Evolutionary conservation across 2,888 invertebrate genomes (phyloP), one percentile per base, ranked within the genome.

Genomic region (Agrenia bidenticulata): DNA sequence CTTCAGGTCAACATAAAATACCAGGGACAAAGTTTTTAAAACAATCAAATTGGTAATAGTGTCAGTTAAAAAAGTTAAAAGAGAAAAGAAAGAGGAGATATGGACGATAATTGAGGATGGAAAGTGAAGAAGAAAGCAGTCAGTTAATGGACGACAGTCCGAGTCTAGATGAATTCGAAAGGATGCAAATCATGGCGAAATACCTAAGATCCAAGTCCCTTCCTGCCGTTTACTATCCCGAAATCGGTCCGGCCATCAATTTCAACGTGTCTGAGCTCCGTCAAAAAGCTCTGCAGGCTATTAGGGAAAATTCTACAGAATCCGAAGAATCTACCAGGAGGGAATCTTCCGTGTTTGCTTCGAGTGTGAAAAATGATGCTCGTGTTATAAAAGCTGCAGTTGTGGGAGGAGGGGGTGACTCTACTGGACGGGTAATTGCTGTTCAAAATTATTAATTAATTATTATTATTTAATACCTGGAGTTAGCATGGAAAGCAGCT

Each of bases 191-290:
- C 26, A 70, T 70, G 70, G 65, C 70, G 21, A 70, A 70, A 37
- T 70, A 70, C 45, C 65, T 67, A 58, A 60, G 70, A 9, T 70
- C 70, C 9, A 70, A 70, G 41, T 70, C 70, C 19, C 63, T 70
- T 24, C 70, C 70, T n/a, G 61, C 61, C 5, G 70, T 70, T 21
- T 67, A 60, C 23, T 55, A 63, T 39, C 66, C 68, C 51, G 61
- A 63, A 49, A 54, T 42, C 39, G 7, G 45, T 61, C 61, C 65
- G 5, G 53, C 17, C 45, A 2, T 21, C 19, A 19, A 24, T 11
- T 15, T 27, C 26, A 11, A 21, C 19, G 15, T 19, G 4, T 39
- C 24, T 41, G 15, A 39, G 23, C 58, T 19, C 17, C 17, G 27
- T 1, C 27, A n/a, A 19, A 58, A 62, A n/a, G 50, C 57, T 5